Base-by-base conservation (phyloP, 2,888 invertebrate species). In the Synergus gifuensis region DNA sequence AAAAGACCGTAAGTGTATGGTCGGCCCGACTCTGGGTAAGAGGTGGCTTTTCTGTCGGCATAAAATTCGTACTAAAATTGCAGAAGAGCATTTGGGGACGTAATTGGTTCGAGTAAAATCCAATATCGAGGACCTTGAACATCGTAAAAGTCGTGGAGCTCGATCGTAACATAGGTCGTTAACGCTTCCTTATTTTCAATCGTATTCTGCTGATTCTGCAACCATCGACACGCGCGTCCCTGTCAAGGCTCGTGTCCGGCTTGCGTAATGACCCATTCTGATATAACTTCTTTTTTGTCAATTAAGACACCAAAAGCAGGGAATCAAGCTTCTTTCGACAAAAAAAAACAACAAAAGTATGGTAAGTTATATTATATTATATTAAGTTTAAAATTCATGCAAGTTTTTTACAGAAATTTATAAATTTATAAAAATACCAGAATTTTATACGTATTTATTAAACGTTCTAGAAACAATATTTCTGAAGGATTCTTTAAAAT, bases 131-230 rank as follows among this genome's bases (percentile, higher is more conserved):
- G 63, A 63, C 63, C 69, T 44, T 67, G 62, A 36, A 36, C 54
- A 76, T 73, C 76, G 77, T 78, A 81, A 82, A 73, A 73, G 49
- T 54, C n/a, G 36, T 73, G 12, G 36, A 54, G 54, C 73, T 54
- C 62, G 54, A 54, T 54, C 62, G 76, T 76, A 73, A 60, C 80
- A 81, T 85, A 80, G 84, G 40, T 54, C 73, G 73, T 73, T 73
- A 73, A 73, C 83, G 80, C 76, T 81, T 83, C 79, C 82, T 87
- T 87, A 86, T 87, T 87, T 87, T 87, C 86, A 88, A 87, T 86
- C 84, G 83, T 83, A 85, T 87, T 86, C 76, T 81, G 83, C 83
- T 84, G 86, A 86, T 84, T 83, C 83, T 78, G 76, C 79, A 63
- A 77, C 69, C 36, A 78, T 83, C 79, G 82, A 81, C 86, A 84